Evolutionary conservation across 2,797 vertebrate genomes (phyloP), one percentile per base, ranked within the genome.

Genomic region (Poeciliopsis presidionis): DNA sequence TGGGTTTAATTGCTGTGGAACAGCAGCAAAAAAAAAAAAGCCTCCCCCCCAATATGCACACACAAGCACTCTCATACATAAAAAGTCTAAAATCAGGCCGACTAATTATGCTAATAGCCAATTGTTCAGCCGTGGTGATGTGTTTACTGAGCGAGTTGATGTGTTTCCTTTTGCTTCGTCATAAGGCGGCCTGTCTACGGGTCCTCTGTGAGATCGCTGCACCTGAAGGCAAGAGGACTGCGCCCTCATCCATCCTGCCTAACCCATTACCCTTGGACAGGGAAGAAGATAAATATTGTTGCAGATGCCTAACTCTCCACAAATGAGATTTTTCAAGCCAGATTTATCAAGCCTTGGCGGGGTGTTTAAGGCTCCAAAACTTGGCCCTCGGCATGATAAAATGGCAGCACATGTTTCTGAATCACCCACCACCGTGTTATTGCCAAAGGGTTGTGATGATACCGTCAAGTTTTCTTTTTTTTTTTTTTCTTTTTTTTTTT

Each of bases 101-200:
- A 96, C 97, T 98, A 98, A 99, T 99, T 99, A 99, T 98, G 97
- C 96, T 98, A 98, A 99, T 98, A 96, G 96, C 95, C 96, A 96
- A 97, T 97, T 97, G 96, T 97, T 98, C 96, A 96, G 87, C 96
- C 96, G 93, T 96, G 96, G 96, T 96, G 97, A 98, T 99, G 97
- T 97, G 97, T 98, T 97, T 97, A 91, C 97, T 96, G 95, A 96
- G 97, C 96, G 97, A 96, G 96, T 96, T 96, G 96, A 97, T 97
- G 96, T 96, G 96, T 97, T 97, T 97, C 95, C 96, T 92, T 95
- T 96, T 96, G 96, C 96, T 96, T 96, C 96, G 97, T 97, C 97
- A 97, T 96, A 96, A 96, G 67, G 95, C 96, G 96, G 96, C 97
- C 96, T 96, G 96, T 95, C 95, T 95, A 95, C 95, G 96, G 96